Base-by-base conservation (phyloP, 2,797 vertebrate genomes). In the Characodon lateralis region DNA sequence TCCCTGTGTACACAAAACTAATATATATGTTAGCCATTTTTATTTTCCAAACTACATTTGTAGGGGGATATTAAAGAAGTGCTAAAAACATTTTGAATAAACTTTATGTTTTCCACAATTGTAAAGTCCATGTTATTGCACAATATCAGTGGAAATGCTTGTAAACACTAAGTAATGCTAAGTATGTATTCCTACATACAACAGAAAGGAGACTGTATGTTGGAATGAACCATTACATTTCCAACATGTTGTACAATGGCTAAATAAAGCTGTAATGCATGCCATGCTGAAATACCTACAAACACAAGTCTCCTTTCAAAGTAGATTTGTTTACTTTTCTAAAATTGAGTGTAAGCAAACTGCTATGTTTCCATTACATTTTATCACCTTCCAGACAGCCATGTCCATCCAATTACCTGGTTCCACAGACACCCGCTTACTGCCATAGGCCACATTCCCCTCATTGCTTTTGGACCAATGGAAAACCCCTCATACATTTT, bases 401-500 rank as follows among this genome's bases (percentile, higher is more conserved):
- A 14, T 4, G 3, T 83, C 28, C 46, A 82, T 73, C 80, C n/a
- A 78, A 73, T 72, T 86, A 88, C 83, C 88, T 91, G 87, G 58
- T 83, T 61, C 74, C 77, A 18, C 72, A 35, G 55, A 26, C 70
- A 39, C 13, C 48, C 55, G 3, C 83, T 26, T 69, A 56, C 46
- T 73, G 74, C 71, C 82, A 77, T 83, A 85, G 65, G 78, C 80
- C 80, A 85, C 91, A 92, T 90, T 92, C 85, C 79, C 87, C 56
- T 91, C 90, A 90, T 91, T 89, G 83, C 89, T 80, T 68, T 69
- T 77, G 88, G 80, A 85, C 86, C 80, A 84, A 48, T 86, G 89
- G 93, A 94, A 93, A 95, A 87, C 89, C 92, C 92, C 91, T 84
- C 83, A 61, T 89, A 88, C 85, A 83, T 90, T 90, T 93, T 90